phyloP scores from a whole-genome alignment of 2,113 vertebrate species.

The rabbit (Oryctolagus cuniculus) region mOryCun1.1 NC_091445.1:93784001-93784500 shows the following conservation, averaged over 20 bases:
- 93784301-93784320: not conserved
- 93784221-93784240: not conserved
- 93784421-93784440: not conserved
- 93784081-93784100: not conserved
- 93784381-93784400: not conserved
- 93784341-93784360: not conserved
- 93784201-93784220: not conserved
- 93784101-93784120: not conserved
- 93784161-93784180: not conserved
- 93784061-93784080: not conserved
- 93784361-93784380: not conserved
- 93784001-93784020: not conserved
- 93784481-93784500: no score
- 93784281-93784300: not conserved
- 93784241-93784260: not conserved
- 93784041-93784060: not conserved
- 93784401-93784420: accelerated
- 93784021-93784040: accelerated
- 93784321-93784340: not conserved
- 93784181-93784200: not conserved
- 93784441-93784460: no score
- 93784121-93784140: accelerated
- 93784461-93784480: no score
- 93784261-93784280: not conserved
- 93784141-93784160: no score